Evolutionary conservation across 2,797 vertebrate species (phyloP).

Genomic region (Ciconia nigra): DNA sequence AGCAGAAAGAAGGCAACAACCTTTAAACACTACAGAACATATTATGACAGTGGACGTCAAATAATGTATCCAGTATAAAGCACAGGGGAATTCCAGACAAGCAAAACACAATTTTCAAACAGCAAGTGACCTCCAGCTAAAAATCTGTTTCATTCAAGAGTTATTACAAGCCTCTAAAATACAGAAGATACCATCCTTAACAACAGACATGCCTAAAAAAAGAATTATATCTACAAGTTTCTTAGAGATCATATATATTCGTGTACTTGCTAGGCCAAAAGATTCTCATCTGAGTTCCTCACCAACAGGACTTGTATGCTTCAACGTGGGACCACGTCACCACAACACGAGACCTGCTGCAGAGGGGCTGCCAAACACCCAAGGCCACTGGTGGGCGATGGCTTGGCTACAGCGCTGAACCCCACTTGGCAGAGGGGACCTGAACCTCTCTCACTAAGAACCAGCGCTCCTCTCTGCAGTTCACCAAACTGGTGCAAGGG

Average conservation of each 20-base stretch:
- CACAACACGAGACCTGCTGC: not conserved
- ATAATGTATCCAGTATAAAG: not conserved
- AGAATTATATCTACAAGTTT: not conserved
- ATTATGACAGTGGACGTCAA: not conserved
- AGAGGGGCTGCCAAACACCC: not conserved
- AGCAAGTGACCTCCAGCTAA: not conserved
- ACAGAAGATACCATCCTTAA: not conserved
- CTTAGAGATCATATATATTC: not conserved
- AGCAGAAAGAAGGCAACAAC: slow-evolving; percentile 17
- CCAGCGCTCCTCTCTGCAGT: accelerated
- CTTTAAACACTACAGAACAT: not conserved
- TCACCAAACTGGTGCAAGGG: not conserved
- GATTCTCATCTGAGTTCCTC: not conserved
- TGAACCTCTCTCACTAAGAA: not conserved
- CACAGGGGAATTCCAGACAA: not conserved
- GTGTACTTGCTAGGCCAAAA: not conserved
- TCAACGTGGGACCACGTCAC: not conserved
- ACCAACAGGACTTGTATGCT: not conserved
- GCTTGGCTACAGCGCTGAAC: not conserved
- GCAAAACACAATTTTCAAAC: not conserved
- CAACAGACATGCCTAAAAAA: not conserved
- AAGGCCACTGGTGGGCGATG: not conserved
- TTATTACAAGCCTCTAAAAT: not conserved
- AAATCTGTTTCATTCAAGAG: not conserved
- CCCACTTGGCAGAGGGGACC: not conserved